These are phyloP conservation scores for Blastobasis lacticolella DNA, from an alignment of 2,888 invertebrate genomes.

Conservation along the genomic window DNA sequence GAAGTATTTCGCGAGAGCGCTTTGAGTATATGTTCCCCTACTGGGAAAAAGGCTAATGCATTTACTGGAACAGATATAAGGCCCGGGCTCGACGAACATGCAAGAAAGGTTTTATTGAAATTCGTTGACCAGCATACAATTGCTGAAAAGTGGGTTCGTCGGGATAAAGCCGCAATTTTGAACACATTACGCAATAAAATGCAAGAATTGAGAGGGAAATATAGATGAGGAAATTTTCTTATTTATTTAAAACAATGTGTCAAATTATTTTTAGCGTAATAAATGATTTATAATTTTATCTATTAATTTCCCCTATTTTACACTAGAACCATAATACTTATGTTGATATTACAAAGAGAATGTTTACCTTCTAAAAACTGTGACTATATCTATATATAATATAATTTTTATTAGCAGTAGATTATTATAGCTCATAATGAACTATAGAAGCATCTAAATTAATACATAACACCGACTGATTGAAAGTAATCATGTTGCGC, in stretches of 20 bases:
- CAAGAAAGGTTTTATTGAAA: slow-evolving; percentile 1
- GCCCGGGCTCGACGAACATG: not conserved
- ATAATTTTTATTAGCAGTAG: not conserved
- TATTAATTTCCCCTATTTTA: not conserved
- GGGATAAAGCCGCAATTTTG: not conserved
- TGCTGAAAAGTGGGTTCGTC: not conserved
- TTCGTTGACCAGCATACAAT: not conserved
- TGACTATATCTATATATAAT: too few relatives aligned
- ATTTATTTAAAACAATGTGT: not conserved
- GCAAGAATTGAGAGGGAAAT: slow-evolving; percentile 1
- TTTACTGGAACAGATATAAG: not conserved
- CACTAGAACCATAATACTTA: not conserved
- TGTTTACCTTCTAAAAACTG: not conserved
- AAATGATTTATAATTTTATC: too few relatives aligned
- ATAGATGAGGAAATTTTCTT: not conserved
- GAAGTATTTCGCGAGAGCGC: slow-evolving; percentile 1
- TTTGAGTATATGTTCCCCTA: too few relatives aligned
- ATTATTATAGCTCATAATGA: not conserved
- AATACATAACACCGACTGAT: not conserved
- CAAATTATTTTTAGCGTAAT: not conserved
- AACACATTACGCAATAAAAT: not conserved
- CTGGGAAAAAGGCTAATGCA: not conserved
- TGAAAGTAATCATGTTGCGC: not conserved
- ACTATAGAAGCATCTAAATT: not conserved
- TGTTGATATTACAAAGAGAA: not conserved